Base-by-base conservation (phyloP, 2,113 vertebrate species). In the Xiphophorus couchianus region DNA sequence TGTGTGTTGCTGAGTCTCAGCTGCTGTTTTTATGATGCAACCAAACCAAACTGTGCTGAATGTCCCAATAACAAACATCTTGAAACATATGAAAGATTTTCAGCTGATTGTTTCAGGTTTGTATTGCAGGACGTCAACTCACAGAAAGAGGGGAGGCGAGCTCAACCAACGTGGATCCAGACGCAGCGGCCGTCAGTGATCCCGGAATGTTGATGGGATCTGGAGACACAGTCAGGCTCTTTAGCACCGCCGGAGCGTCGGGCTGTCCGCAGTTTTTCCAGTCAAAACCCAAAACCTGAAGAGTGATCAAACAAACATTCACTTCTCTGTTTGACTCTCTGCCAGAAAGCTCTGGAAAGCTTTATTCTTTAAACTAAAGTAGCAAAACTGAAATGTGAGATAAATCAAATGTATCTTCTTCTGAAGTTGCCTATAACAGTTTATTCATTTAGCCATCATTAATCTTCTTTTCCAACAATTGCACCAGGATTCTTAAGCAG, bases 251-350 rank as follows among this genome's bases (percentile, higher is more conserved):
- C 3, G 93, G 92, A 30, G 27, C 88, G 2, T 91, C 86, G 0
- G 89, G 80, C n/a, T 71, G 22, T 0, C 94, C 93, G 0, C 94
- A 95, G 87, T 95, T 94, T 82, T 92, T 76, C 95, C 95, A 95
- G 22, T 90, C 88, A 14, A 95, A 95, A 0, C 87, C 89, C 27
- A 69, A 8, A 61, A 91, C 0, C 91, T 93, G 77, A 13, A 28
- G 27, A n/a, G 54, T 19, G 13, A 30, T 62, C 3, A 10, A 33
- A n/a, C 3, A 10, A 33, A 13, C 22, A n/a, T 37, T 35, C 28
- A 30, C 28, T 30, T 29, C 22, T 11, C 51, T 10, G 9, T 58
- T n/a, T n/a, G 6, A 4, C 13, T 61, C 9, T 62, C 11, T 62
- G 12, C 29, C 15, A 62, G 61, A 30, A 30, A 62, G 28, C 14